Base-by-base conservation (phyloP, 1,140 invertebrate genomes). In the Caenorhabditis tropicalis region DNA sequence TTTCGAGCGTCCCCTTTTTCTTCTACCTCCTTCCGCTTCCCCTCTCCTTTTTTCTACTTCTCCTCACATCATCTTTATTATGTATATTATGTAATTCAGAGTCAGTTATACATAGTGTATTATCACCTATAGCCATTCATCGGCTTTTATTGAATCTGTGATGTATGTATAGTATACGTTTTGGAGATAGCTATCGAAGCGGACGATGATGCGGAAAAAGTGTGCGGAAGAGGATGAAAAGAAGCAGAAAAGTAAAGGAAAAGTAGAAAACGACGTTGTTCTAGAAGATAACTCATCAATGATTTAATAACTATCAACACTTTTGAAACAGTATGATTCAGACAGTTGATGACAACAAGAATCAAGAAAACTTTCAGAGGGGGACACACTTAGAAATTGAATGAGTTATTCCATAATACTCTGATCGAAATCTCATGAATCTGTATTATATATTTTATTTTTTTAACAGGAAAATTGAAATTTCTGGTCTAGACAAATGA, bases 91-190 rank as follows among this genome's bases (percentile, higher is more conserved):
- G 65, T 74, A 74, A 74, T 74, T 74, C 65, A 74, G 65, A 74
- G 65, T 74, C 65, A 74, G 65, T 74, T 74, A 74, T 74, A 74
- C 65, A 74, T 43, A 74, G 65, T 74, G 65, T 74, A 74, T 74
- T 74, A 74, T 74, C 65, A 74, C 65, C 65, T 74, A 74, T n/a
- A n/a, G 65, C 65, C 65, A 74, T 74, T 74, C 65, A 74, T 74
- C 65, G 65, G 36, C 65, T 74, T 74, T 74, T 74, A 74, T 74
- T 74, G 65, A 74, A 74, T 74, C 65, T 74, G 36, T 74, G 65
- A 74, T 74, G 65, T 74, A 74, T 74, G 65, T 74, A 43, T 74
- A 74, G 65, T 74, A 43, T 74, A 74, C 65, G 65, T 74, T 74
- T 74, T 70, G n/a, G 29, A 74, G 65, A 74, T 74, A 74, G 65